These are phyloP conservation scores for Brachionus calyciflorus DNA, from an alignment of 1,140 invertebrate genomes.

Conservation along the genomic window DNA sequence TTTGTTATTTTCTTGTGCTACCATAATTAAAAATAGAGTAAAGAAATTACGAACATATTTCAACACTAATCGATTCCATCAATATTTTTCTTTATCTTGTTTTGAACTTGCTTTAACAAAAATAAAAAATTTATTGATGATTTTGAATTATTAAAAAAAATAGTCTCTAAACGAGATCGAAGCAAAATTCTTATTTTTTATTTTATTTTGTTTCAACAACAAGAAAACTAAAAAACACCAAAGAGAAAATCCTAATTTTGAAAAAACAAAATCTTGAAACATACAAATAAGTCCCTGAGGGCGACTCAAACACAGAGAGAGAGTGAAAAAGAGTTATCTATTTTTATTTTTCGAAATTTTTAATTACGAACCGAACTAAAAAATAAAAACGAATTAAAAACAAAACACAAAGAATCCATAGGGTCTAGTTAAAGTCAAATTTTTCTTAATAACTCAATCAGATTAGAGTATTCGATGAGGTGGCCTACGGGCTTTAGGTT, in stretches of 20 bases:
- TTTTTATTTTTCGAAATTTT: neutral
- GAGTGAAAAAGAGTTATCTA: slow-evolving; percentile 40
- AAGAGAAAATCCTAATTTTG: slow-evolving; percentile 11
- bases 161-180: too few relatives aligned
- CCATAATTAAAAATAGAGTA: neutral
- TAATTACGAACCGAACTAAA: neutral
- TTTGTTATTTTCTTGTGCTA: neutral
- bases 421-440: slow-evolving; percentile 10
- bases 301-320: too few relatives aligned
- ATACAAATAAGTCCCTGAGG: slow-evolving; percentile 35
- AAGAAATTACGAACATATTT: neutral
- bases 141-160: slow-evolving; percentile 2
- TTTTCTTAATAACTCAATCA: slow-evolving; percentile 1
- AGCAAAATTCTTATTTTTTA: too few relatives aligned
- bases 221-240: slow-evolving; percentile 15
- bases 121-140: neutral
- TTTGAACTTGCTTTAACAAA: too few relatives aligned
- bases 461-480: slow-evolving; percentile 21
- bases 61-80: slow-evolving; percentile 39
- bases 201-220: too few relatives aligned
- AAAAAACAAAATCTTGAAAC: neutral
- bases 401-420: neutral
- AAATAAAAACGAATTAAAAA: neutral
- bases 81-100: too few relatives aligned
- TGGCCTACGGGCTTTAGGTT: neutral